A percentile compares a stretch with the other conserved stretches of the same genome.
Evolutionary conservation across 2,888 invertebrate species (phyloP).

Genomic region (Caenorhabditis drosophilae): DNA sequence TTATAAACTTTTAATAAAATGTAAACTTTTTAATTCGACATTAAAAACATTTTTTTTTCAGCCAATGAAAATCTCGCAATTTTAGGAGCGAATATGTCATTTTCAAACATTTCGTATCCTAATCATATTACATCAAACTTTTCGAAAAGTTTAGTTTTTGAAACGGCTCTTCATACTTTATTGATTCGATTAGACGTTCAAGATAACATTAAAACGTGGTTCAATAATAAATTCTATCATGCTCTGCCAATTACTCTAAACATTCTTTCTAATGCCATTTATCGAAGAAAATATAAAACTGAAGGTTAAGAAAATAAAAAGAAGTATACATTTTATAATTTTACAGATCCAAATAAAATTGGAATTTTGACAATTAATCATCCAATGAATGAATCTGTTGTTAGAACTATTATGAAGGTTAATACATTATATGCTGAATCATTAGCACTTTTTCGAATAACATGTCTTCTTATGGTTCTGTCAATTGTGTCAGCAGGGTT

Average conservation of each 20-base stretch:
- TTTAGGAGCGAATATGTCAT: no score
- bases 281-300: conserved; percentile 22
- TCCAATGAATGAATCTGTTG: conserved; percentile 76
- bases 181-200: conserved; percentile 48
- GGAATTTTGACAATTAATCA: conserved; percentile 80
- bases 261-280: conserved; percentile 69
- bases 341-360: conserved; percentile 67
- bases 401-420: conserved; percentile 31
- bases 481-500: conserved; percentile 81
- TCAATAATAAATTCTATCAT: conserved; percentile 87
- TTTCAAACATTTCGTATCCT: no score
- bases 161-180: conserved; percentile 33
- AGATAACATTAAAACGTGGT: conserved; percentile 76
- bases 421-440: conserved; percentile 36
- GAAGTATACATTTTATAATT: no score
- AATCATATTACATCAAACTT: conserved; percentile 28
- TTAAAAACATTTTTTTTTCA: no score
- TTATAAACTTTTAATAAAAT: conserved; percentile 27
- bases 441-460: conserved; percentile 54
- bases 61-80: no score
- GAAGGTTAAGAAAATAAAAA: conserved; percentile 16
- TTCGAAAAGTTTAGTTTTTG: conserved; percentile 31
- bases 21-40: no score
- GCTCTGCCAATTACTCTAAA: conserved; percentile 79
- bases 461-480: conserved; percentile 74